Evolutionary conservation across 2,888 invertebrate species (phyloP).

Genomic region (Macaria notata): DNA sequence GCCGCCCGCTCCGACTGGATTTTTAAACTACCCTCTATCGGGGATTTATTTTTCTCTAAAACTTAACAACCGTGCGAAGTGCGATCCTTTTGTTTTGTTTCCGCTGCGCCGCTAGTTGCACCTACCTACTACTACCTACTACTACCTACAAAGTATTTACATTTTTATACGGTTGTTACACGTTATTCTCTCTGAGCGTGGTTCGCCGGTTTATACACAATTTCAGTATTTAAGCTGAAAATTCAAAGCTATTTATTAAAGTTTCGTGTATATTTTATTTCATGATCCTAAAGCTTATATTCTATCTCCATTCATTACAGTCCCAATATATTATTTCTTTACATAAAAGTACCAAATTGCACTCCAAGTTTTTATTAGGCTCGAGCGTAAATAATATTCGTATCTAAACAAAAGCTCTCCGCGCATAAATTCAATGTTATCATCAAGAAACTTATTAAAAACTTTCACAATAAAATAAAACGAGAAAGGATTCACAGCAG

Average conservation of each 20-base stretch:
- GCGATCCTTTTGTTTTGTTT: slow-evolving; percentile 22
- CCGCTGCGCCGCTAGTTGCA: slow-evolving; percentile 1
- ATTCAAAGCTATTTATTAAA: background rate
- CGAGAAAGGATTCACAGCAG: slow-evolving; percentile 3
- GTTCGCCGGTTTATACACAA: background rate
- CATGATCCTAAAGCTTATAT: background rate
- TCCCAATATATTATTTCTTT: too few species aligned
- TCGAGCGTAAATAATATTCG: too few species aligned
- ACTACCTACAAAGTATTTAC: background rate
- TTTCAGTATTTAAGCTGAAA: background rate
- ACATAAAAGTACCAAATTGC: too few species aligned
- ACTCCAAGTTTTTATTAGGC: too few species aligned
- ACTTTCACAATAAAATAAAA: slow-evolving; percentile 17
- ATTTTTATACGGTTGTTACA: background rate
- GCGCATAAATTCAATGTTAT: slow-evolving; percentile 8
- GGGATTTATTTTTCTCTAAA: slow-evolving; percentile 35
- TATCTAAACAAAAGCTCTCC: too few species aligned
- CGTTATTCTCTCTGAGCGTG: background rate
- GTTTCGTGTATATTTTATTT: background rate
- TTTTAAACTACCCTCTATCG: slow-evolving; percentile 41
- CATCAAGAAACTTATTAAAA: slow-evolving; percentile 10
- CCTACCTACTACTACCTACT: too few species aligned
- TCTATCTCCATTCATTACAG: too few species aligned
- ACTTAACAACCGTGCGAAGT: slow-evolving; percentile 25
- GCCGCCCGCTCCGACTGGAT: slow-evolving; percentile 52